phyloP scores from a whole-genome alignment of 92 coral and sea anemone genomes.

The Zoanthus gigantus region DNA sequence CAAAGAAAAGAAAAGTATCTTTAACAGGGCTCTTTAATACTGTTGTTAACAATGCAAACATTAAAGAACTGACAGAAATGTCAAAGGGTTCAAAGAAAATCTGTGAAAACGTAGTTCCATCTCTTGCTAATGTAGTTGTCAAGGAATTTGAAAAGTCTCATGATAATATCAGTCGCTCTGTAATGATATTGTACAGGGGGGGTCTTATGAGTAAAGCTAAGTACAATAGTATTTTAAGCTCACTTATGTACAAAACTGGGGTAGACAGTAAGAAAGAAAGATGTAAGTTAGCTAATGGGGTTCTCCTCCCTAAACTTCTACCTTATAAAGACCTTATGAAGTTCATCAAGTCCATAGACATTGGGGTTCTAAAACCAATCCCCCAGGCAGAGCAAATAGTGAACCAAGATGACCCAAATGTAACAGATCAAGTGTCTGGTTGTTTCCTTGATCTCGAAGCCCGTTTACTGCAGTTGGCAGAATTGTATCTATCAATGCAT shows the following conservation, averaged over 20 bases:
- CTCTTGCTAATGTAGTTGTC: constrained; percentile 66
- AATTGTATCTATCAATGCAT: constrained; percentile 63
- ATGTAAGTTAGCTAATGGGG: constrained; percentile 61
- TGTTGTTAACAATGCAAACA: constrained; percentile 60
- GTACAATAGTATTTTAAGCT: constrained; percentile 71
- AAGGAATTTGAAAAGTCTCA: constrained; percentile 66
- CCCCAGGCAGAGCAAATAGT: constrained; percentile 60
- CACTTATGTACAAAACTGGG: constrained; percentile 62
- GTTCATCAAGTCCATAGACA: constrained; percentile 76
- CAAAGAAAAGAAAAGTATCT: constrained; percentile 73
- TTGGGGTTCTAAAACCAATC: constrained; percentile 68
- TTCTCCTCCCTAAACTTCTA: constrained; percentile 65
- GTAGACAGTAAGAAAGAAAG: constrained; percentile 58
- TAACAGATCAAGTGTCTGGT: constrained; percentile 57
- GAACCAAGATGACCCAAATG: constrained; percentile 63
- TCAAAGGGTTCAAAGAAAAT: constrained; percentile 65
- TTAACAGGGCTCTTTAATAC: constrained; percentile 72
- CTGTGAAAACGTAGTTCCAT: constrained; percentile 64
- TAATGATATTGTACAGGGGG: constrained; percentile 74
- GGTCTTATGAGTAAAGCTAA: constrained; percentile 77
- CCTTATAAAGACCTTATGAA: constrained; percentile 71
- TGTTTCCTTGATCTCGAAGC: constrained; percentile 74
- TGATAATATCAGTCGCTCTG: constrained; percentile 73
- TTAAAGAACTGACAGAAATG: constrained; percentile 65
- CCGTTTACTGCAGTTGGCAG: constrained; percentile 77